Percentiles rank a stretch among this genome's conserved stretches.
Conservation (phyloP, 2,113 vertebrate genomes). For the Oplegnathus fasciatus region DNA sequence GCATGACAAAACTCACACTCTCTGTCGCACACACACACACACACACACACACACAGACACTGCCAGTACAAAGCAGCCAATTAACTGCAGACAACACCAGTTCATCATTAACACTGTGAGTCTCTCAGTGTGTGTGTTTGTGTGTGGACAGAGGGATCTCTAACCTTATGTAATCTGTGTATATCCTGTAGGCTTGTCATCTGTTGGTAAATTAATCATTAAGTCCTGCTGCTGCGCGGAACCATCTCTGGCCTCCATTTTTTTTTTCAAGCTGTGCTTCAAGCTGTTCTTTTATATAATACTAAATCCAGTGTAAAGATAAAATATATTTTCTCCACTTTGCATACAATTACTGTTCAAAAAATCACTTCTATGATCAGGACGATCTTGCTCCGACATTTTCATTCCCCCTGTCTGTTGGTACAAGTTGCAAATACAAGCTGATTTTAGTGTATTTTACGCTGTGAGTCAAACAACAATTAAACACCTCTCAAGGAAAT, state of each 20-base stretch:
- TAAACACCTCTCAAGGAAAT: slow-evolving; percentile 14
- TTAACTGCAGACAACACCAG: slow-evolving; percentile 49
- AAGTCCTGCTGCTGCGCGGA: slow-evolving; percentile 66
- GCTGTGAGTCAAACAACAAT: not conserved
- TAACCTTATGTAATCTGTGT: slow-evolving; percentile 72
- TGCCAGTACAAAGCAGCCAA: slow-evolving; percentile 40
- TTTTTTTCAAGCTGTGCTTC: slow-evolving; percentile 66
- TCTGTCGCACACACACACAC: not conserved
- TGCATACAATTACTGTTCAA: not conserved
- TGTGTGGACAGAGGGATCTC: slow-evolving; percentile 52
- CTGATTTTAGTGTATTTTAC: not conserved
- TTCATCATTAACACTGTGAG: slow-evolving; percentile 57
- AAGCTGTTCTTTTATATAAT: slow-evolving; percentile 68
- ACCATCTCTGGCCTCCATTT: slow-evolving; percentile 51
- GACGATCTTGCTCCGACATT: not conserved
- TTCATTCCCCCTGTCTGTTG: not conserved
- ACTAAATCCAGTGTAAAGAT: slow-evolving; percentile 14
- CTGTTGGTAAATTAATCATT: slow-evolving; percentile 77
- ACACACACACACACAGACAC: not conserved
- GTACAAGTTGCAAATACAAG: not conserved
- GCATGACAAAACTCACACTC: slow-evolving; percentile 30
- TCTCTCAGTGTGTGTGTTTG: slow-evolving; percentile 42
- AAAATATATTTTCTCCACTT: not conserved
- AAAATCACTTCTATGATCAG: not conserved
- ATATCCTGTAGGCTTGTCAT: slow-evolving; percentile 71